Evolutionary conservation across 1,140 invertebrate genomes (phyloP), one percentile per base, ranked within the genome.

Genomic region (Berghia stephanieae): DNA sequence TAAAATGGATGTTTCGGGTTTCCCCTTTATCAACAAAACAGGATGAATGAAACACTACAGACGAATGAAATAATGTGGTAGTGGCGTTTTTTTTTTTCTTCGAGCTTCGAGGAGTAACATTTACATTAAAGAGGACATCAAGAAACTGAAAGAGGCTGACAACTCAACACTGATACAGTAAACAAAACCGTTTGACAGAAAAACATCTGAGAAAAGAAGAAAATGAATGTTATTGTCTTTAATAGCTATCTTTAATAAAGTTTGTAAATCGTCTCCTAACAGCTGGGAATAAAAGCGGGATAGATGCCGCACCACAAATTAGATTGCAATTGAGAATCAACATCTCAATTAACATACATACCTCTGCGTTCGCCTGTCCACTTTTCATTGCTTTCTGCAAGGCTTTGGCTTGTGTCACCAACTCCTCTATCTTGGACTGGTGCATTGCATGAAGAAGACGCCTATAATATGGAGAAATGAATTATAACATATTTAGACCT

Each of bases 401-500:
- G 1, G 83, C 80, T 67, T 85, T 84, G 27, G 82, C 81, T 71
- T 86, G 85, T 31, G 83, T 82, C 6, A 87, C 67, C 3, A 83
- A 78, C 49, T 88, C 86, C 44, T 87, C 85, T 16, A 86, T 71
- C 72, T 86, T 85, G 3, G 84, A 83, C 67, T 81, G 77, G 75
- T 88, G 82, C 82, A 85, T 84, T 21, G 86, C 85, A 49, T 82
- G 74, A 21, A 87, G 78, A 18, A 84, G 80, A 52, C 86, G 83
- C 75, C 86, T 87, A 46, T 49, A 49, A 49, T 49, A 49, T 10
- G 46, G n/a, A 49, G n/a, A 49, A 49, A 49, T 13, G 10, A 49
- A 49, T 13, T 13, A 49, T 49, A 49, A 49, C 10, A 49, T n/a
- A 49, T 10, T 49, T 10, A n/a, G 10, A 49, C 10, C 10, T 13